A percentile compares a stretch with the other conserved stretches of the same genome.
Evolutionary conservation across 2,888 invertebrate species (phyloP).

Genomic region (Acleris literana): DNA sequence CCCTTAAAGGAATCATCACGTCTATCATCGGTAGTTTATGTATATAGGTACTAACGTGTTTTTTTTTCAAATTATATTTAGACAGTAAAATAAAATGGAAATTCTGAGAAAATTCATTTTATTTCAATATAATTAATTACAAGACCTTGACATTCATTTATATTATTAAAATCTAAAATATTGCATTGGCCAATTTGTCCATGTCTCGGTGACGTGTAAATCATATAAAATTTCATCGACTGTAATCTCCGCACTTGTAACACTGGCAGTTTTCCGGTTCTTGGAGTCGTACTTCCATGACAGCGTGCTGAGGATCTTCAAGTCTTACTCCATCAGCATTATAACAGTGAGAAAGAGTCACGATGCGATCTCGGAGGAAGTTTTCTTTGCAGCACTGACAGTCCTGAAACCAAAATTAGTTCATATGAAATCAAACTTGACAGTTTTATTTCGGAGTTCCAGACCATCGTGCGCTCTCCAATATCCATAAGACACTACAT

Average conservation of each 20-base stretch:
- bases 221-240: conserved; percentile 79
- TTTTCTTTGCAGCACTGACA: conserved; percentile 96
- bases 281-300: conserved; percentile 91
- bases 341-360: conserved; percentile 93
- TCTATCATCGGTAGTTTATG: too few relatives aligned
- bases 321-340: conserved; percentile 93
- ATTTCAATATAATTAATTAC: not conserved
- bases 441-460: too few relatives aligned
- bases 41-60: too few relatives aligned
- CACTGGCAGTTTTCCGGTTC: conserved; percentile 96
- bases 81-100: too few relatives aligned
- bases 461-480: too few relatives aligned
- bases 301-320: conserved; percentile 86
- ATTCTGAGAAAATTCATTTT: not conserved
- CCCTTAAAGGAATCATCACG: too few relatives aligned
- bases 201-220: not conserved
- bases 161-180: not conserved
- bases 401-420: conserved; percentile 83
- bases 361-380: conserved; percentile 90
- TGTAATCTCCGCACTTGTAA: conserved; percentile 94
- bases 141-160: not conserved
- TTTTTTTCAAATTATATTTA: too few relatives aligned
- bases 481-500: too few relatives aligned
- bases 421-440: too few relatives aligned
- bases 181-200: not conserved